These are phyloP conservation scores for Picus viridis DNA, from an alignment of 2,797 vertebrate genomes.

Conservation along the genomic window DNA sequence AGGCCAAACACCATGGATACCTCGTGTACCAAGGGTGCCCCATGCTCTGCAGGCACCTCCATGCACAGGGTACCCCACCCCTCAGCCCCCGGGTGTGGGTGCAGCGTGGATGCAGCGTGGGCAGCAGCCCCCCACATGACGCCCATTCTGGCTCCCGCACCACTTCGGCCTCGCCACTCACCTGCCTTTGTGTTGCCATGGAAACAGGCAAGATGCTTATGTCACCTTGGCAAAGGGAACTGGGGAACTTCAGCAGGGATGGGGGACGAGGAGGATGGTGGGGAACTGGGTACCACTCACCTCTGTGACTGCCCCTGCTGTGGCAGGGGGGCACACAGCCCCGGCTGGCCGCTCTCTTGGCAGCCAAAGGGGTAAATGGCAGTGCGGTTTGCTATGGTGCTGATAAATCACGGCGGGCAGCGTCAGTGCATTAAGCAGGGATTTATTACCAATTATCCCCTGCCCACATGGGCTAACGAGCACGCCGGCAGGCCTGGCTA, in stretches of 20 bases:
- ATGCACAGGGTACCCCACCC: neutral
- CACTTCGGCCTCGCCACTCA: slow-evolving; percentile 63
- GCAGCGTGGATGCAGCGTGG: neutral
- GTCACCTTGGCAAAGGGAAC: slow-evolving; percentile 71
- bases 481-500: slow-evolving; percentile 30
- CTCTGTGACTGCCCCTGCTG: rapidly evolving
- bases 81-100: neutral
- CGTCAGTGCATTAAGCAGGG: slow-evolving; percentile 74
- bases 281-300: rapidly evolving
- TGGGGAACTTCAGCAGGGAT: slow-evolving; percentile 21
- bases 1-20: neutral
- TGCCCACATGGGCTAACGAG: slow-evolving; percentile 64
- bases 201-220: slow-evolving; percentile 72
- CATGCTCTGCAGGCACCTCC: neutral
- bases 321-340: neutral
- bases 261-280: rapidly evolving
- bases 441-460: slow-evolving; percentile 80
- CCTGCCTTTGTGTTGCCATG: slow-evolving; percentile 71
- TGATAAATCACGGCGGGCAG: slow-evolving; percentile 76
- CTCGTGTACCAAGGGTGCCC: neutral
- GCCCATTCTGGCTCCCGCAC: slow-evolving; percentile 18
- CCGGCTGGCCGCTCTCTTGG: neutral
- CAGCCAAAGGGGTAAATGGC: slow-evolving; percentile 64
- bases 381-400: slow-evolving; percentile 52
- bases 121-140: slow-evolving; percentile 19